phyloP scores from a whole-genome alignment of 2,797 vertebrate genomes.

The Myotis findleyi region DNA sequence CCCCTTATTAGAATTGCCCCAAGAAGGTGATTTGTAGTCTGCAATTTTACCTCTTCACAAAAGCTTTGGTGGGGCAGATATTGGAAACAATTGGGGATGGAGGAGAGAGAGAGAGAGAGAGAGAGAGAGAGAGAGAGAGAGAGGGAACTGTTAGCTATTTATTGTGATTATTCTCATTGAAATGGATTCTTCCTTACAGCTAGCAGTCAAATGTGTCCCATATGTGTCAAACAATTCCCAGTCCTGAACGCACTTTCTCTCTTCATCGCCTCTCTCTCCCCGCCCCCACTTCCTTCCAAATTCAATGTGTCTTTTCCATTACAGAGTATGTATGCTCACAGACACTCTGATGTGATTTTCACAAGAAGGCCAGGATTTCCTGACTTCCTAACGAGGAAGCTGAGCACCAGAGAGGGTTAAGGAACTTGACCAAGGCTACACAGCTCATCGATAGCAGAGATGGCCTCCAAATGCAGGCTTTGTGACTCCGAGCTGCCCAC shows the following conservation, averaged over 20 bases:
- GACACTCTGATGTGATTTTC: background rate
- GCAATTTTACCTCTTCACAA: background rate
- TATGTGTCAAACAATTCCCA: background rate
- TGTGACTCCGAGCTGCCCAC: background rate
- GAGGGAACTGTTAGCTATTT: constrained; percentile 11
- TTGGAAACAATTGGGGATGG: background rate
- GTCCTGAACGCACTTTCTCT: background rate
- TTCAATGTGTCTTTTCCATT: background rate
- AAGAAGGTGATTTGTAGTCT: background rate
- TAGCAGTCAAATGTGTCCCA: background rate
- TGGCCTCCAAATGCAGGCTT: background rate
- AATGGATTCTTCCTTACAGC: background rate
- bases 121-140: background rate
- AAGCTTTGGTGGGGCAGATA: background rate
- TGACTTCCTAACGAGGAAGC: background rate
- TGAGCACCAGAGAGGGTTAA: background rate
- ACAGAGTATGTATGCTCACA: background rate
- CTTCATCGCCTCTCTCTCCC: background rate
- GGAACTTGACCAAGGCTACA: background rate
- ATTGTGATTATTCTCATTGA: constrained; percentile 36
- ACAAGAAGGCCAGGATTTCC: background rate
- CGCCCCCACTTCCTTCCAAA: background rate
- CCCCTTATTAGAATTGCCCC: background rate
- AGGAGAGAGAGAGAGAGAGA: background rate
- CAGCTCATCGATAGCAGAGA: background rate